phyloP scores from a whole-genome alignment of 2,888 invertebrate genomes.

The Leucophenga maculata region DNA sequence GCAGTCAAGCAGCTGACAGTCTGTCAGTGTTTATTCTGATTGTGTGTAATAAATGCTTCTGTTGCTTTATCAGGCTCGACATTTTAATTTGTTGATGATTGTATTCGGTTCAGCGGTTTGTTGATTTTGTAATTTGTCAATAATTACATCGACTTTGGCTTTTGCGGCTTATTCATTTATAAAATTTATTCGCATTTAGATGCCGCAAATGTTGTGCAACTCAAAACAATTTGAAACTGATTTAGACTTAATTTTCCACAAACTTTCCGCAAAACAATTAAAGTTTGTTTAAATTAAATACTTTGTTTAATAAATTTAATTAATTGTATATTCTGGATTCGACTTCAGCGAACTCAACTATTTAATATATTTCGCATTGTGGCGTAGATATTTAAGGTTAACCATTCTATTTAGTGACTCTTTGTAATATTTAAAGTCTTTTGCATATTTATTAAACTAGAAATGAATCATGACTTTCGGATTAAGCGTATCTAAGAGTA shows the following conservation, averaged over 20 bases:
- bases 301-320: neutral
- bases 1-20: conserved; percentile 27
- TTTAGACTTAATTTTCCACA: no score
- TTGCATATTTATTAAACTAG: no score
- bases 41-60: conserved; percentile 57
- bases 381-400: no score
- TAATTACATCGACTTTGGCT: conserved; percentile 53
- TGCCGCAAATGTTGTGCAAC: neutral
- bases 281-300: neutral
- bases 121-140: conserved; percentile 60
- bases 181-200: conserved; percentile 26
- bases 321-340: neutral
- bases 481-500: no score
- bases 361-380: neutral
- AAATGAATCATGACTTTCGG: no score
- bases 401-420: no score
- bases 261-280: no score
- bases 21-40: conserved; percentile 54
- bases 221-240: no score
- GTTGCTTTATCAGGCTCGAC: conserved; percentile 55
- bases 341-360: neutral
- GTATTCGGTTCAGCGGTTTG: conserved; percentile 56
- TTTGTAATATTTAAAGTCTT: no score
- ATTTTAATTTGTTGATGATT: conserved; percentile 60
- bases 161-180: conserved; percentile 48